phyloP scores from a whole-genome alignment of 2,797 vertebrate species.

The Ambastaia sidthimunki region DNA sequence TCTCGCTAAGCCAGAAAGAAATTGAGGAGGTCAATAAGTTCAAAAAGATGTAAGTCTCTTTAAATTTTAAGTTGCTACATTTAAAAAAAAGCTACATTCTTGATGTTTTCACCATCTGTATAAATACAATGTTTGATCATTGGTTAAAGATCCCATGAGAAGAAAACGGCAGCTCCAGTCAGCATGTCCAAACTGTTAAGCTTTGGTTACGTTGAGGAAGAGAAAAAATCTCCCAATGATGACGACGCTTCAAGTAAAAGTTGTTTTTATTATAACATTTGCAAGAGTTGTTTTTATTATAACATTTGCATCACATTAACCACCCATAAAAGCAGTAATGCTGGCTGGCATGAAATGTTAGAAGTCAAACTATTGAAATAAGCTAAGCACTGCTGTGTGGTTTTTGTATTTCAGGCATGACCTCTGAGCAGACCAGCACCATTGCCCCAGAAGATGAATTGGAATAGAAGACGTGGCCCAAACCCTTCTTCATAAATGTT shows the following conservation, averaged over 20 bases:
- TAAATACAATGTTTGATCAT: neutral
- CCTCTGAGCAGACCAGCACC: constrained; percentile 79
- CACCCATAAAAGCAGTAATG: neutral
- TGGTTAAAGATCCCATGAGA: constrained; percentile 76
- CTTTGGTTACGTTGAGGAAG: constrained; percentile 79
- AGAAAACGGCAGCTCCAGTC: constrained; percentile 72
- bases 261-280: neutral
- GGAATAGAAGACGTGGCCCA: constrained; percentile 62
- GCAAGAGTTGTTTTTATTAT: no score
- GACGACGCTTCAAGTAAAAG: constrained; percentile 78
- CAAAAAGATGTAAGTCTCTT: constrained; percentile 75
- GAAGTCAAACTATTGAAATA: neutral
- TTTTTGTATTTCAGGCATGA: constrained; percentile 70
- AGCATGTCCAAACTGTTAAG: constrained; percentile 84
- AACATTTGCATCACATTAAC: neutral
- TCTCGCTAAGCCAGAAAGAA: constrained; percentile 63
- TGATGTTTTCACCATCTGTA: neutral
- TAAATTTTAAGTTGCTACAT: neutral
- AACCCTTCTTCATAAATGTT: constrained; percentile 59
- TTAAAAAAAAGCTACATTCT: neutral
- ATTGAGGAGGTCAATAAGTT: constrained; percentile 68
- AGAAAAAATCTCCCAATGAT: constrained; percentile 72
- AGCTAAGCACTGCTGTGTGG: neutral
- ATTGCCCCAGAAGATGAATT: constrained; percentile 75
- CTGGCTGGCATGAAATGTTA: neutral